Evolutionary conservation across 2,888 invertebrate species (phyloP), one percentile per base, ranked within the genome.

Genomic region (Mimas tiliae): DNA sequence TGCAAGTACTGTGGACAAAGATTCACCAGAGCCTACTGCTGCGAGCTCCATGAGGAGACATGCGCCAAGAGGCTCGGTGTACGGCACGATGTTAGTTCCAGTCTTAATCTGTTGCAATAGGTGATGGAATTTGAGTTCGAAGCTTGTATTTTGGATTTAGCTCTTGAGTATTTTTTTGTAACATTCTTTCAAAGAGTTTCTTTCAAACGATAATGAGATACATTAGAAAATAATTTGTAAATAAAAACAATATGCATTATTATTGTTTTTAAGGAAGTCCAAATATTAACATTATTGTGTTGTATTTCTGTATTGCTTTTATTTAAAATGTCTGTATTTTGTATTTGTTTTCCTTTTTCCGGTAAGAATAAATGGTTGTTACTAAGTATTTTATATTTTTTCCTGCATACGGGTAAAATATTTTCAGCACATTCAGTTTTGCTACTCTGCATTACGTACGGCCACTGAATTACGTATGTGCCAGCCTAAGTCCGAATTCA

Each of bases 21-120:
- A 65, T 93, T 93, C 72, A 85, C 87, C 1, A 77, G 91, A 14
- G 88, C 91, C 0, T 91, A 92, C 76, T 92, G 92, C 75, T 86
- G 90, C 34, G 86, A 93, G 70, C 79, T 93, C 14, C 93, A 93
- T 58, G 84, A 92, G 74, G 77, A 83, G 64, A 67, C 75, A 0
- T 93, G 93, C 65, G 87, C 85, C 27, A 76, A 64, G 64, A 74
- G 73, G 0, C 64, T 76, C 0, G 87, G 86, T 16, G 69, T 45
- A 21, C 14, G 6, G 0, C 79, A 76, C 19, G 86, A 89, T 8
- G 75, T 79, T 19, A 65, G 72, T 0, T 74, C 88, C 3, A 66
- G 21, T 21, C 53, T 66, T 9, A 53, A 27, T 9, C 11, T 66
- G n/a, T 19, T 66, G 48, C 45, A 45, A 9, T 66, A 53, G 9